A percentile compares a stretch with the other conserved stretches of the same genome.
Conservation (phyloP, 2,797 vertebrate species). For the Darevskia mixta region DNA sequence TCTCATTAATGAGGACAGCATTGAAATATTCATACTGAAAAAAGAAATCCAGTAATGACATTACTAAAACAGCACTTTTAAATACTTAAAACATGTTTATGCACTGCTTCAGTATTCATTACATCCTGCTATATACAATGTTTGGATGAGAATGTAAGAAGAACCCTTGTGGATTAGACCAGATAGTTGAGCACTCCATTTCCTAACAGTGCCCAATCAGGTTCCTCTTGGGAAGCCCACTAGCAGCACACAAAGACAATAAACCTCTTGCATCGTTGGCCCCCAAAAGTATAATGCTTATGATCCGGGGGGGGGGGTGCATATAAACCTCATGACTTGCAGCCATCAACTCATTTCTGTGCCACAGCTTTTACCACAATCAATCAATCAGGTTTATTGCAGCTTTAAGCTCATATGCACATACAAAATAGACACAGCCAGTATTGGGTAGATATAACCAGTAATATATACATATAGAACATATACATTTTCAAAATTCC, state of each 20-base stretch:
- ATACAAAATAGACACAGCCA: too few species aligned
- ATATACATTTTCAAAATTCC: too few species aligned
- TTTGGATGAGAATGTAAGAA: neutral
- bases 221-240: neutral
- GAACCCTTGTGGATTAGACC: too few species aligned
- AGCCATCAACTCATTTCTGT: neutral
- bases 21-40: conserved; percentile 99
- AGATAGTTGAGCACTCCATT: neutral
- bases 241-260: neutral
- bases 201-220: neutral
- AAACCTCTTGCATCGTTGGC: neutral
- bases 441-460: too few species aligned
- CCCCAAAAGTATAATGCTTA: neutral
- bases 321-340: neutral
- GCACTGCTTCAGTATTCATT: neutral
- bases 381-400: too few species aligned
- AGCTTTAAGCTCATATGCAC: too few species aligned
- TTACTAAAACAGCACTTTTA: neutral
- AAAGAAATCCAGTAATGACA: conserved; percentile 54
- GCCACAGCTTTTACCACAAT: neutral
- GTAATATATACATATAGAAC: too few species aligned
- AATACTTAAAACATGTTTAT: neutral
- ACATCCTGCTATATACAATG: neutral
- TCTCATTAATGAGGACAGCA: conserved; percentile 95
- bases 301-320: neutral